A percentile compares a stretch with the other conserved stretches of the same genome.
Evolutionary conservation across 2,113 vertebrate species (phyloP).

Genomic region (Pao palembangensis): DNA sequence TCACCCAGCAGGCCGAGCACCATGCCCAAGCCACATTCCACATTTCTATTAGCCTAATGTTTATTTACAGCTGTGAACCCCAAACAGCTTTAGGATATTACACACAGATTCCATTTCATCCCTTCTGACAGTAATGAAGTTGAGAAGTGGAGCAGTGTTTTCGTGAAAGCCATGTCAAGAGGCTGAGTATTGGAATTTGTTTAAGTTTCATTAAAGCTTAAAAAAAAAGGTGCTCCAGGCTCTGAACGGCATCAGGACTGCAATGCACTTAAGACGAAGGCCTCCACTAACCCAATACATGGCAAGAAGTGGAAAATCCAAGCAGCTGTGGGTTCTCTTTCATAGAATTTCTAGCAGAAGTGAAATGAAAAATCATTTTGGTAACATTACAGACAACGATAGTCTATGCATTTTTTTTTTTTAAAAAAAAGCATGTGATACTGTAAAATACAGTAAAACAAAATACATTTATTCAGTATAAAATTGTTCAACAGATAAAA

Average conservation of each 20-base stretch:
- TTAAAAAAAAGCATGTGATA: too few species aligned
- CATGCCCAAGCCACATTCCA: slow-evolving; percentile 18
- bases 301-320: too few species aligned
- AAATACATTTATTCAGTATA: too few species aligned
- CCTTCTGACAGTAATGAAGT: slow-evolving; percentile 26
- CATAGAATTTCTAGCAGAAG: too few species aligned
- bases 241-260: slow-evolving; percentile 4
- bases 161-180: slow-evolving; percentile 10
- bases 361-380: too few species aligned
- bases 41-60: slow-evolving; percentile 45
- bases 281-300: too few species aligned
- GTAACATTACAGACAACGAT: too few species aligned
- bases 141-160: slow-evolving; percentile 22
- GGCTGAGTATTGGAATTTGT: slow-evolving; percentile 21
- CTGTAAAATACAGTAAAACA: too few species aligned
- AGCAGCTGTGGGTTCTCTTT: too few species aligned
- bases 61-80: slow-evolving; percentile 42
- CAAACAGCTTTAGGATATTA: slow-evolving; percentile 24
- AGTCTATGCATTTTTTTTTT: too few species aligned
- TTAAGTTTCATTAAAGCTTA: slow-evolving; percentile 2
- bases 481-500: too few species aligned
- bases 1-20: slow-evolving; percentile 45
- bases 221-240: slow-evolving; percentile 9
- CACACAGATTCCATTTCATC: slow-evolving; percentile 13
- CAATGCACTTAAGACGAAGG: too few species aligned